phyloP scores from a whole-genome alignment of 2,797 vertebrate genomes.

The Agapornis canus region DNA sequence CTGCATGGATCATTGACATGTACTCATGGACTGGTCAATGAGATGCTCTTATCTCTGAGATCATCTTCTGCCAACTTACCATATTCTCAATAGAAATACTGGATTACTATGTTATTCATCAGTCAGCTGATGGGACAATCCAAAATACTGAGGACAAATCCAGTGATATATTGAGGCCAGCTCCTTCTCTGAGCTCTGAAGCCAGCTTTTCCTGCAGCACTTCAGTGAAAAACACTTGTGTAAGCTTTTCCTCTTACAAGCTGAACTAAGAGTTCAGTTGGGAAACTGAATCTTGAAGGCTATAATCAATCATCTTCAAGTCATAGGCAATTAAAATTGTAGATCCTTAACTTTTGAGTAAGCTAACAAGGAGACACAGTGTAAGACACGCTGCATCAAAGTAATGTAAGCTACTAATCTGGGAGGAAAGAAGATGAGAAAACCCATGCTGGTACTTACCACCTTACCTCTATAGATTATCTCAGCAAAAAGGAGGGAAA shows the following conservation, averaged over 20 bases:
- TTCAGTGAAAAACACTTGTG: neutral
- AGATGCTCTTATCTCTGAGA: neutral
- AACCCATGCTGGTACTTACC: neutral
- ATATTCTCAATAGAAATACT: neutral
- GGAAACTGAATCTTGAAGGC: neutral
- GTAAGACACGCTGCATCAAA: neutral
- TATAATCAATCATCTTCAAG: neutral
- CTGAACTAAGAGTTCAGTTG: neutral
- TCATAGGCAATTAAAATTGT: neutral
- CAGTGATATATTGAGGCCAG: neutral
- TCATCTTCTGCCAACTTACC: neutral
- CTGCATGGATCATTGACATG: neutral
- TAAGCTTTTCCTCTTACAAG: neutral
- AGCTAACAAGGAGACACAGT: neutral
- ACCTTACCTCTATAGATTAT: neutral
- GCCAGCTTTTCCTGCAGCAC: neutral
- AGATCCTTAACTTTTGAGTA: neutral
- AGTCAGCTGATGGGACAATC: neutral
- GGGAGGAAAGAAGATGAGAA: neutral
- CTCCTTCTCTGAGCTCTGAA: neutral
- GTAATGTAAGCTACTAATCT: neutral
- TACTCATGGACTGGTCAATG: neutral
- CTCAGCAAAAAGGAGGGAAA: neutral
- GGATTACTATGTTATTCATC: neutral
- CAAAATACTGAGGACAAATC: neutral